Evolutionary conservation across 2,888 invertebrate genomes (phyloP).

Genomic region (Druceiella hillmani): DNA sequence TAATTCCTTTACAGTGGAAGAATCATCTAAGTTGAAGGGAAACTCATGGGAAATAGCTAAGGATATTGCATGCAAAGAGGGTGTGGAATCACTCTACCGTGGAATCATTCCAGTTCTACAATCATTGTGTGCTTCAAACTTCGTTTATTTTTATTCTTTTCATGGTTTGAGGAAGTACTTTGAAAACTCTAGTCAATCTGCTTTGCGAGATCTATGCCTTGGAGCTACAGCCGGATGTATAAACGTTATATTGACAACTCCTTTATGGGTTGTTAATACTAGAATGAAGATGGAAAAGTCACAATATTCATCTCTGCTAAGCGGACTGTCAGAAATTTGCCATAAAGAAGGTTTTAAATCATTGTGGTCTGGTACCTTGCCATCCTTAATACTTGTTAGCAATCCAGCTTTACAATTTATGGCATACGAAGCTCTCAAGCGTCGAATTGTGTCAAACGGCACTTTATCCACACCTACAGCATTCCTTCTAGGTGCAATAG

Average conservation of each 20-base stretch:
- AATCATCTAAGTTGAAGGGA: conserved; percentile 57
- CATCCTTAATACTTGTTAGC: conserved; percentile 78
- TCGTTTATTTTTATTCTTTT: conserved; percentile 93
- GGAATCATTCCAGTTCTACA: conserved; percentile 80
- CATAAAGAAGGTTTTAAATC: conserved; percentile 68
- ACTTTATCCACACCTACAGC: conserved; percentile 57
- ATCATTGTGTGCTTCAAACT: conserved; percentile 82
- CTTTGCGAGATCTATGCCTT: conserved; percentile 67
- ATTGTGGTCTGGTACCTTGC: conserved; percentile 79
- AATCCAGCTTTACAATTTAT: conserved; percentile 93
- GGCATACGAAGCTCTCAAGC: conserved; percentile 82
- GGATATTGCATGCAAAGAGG: conserved; percentile 61
- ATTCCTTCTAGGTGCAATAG: conserved; percentile 70
- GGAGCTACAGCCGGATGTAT: conserved; percentile 76
- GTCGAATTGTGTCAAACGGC: conserved; percentile 53
- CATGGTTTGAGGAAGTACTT: conserved; percentile 67
- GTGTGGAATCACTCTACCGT: conserved; percentile 62
- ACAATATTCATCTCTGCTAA: conserved; percentile 41
- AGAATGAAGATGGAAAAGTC: conserved; percentile 74
- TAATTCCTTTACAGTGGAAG: conserved; percentile 59
- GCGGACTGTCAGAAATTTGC: conserved; percentile 65
- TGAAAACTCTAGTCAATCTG: conserved; percentile 45
- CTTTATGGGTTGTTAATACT: conserved; percentile 90
- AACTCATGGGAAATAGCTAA: conserved; percentile 62
- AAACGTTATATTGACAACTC: conserved; percentile 82